phyloP scores from a whole-genome alignment of 2,797 vertebrate species.

The Rhinichthys osculus region DNA sequence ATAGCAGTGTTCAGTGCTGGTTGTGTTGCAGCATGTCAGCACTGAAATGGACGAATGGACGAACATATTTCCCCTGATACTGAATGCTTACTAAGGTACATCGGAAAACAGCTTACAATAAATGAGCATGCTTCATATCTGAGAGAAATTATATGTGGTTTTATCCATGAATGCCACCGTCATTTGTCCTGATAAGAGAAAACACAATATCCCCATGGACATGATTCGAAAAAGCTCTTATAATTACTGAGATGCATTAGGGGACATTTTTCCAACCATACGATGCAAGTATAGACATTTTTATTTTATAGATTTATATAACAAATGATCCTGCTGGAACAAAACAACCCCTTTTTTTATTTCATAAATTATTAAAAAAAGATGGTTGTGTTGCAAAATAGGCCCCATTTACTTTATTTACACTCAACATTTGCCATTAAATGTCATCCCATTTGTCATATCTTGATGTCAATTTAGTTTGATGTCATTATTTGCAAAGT shows the following conservation, averaged over 20 bases:
- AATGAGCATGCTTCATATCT: conserved; percentile 33
- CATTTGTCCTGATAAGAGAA: conserved; percentile 22
- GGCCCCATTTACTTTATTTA: conserved; percentile 58
- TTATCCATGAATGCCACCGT: conserved; percentile 18
- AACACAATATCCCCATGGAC: conserved; percentile 17
- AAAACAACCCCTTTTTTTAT: background rate
- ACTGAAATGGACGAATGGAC: conserved; percentile 11
- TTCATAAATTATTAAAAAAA: background rate
- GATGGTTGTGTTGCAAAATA: conserved; percentile 54
- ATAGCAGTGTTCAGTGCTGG: background rate
- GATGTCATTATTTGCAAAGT: background rate
- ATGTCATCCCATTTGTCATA: conserved; percentile 8
- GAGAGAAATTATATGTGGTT: conserved; percentile 31
- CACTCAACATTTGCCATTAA: background rate
- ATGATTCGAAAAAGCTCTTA: conserved; percentile 9
- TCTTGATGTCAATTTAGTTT: background rate
- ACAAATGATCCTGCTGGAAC: conserved; percentile 1
- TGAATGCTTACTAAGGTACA: conserved; percentile 24
- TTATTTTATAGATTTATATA: conserved; percentile 15
- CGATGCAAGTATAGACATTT: conserved; percentile 5
- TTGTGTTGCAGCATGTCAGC: conserved; percentile 11
- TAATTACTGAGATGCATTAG: conserved; percentile 19
- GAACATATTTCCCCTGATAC: conserved; percentile 42
- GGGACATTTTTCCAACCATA: conserved; percentile 20
- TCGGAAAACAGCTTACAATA: conserved; percentile 22